These are phyloP conservation scores for Cinclus mexicanus DNA, from an alignment of 2,113 vertebrate genomes.

Conservation along the genomic window DNA sequence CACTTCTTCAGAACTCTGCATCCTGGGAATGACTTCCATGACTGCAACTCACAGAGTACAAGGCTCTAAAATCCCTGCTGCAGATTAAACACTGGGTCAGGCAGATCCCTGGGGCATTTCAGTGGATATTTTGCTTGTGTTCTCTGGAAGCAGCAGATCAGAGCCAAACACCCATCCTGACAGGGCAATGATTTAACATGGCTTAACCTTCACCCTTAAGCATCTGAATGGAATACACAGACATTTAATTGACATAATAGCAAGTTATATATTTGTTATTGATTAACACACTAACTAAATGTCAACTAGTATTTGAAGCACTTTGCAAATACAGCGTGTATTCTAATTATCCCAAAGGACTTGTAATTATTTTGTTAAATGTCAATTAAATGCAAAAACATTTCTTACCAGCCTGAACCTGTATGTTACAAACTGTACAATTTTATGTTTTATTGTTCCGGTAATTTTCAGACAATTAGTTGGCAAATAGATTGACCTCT, in stretches of 20 bases:
- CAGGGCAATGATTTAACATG: background rate
- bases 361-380: slow-evolving; percentile 67
- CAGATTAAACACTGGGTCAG: background rate
- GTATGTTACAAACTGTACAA: background rate
- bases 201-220: slow-evolving; percentile 37
- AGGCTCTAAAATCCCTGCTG: background rate
- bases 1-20: background rate
- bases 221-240: background rate
- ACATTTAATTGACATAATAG: slow-evolving; percentile 48
- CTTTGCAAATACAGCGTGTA: slow-evolving; percentile 32
- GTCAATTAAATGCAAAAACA: slow-evolving; percentile 63
- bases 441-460: slow-evolving; percentile 11
- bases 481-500: slow-evolving; percentile 4
- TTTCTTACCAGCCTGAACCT: background rate
- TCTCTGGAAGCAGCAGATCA: background rate
- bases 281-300: slow-evolving; percentile 58
- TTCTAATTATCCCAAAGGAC: slow-evolving; percentile 52
- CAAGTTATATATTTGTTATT: slow-evolving; percentile 46
- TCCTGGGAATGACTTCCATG: background rate
- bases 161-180: background rate
- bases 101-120: background rate
- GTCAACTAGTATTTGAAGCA: slow-evolving; percentile 52
- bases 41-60: background rate
- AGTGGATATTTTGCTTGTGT: background rate
- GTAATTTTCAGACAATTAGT: slow-evolving; percentile 43